phyloP scores from a whole-genome alignment of 2,113 vertebrate genomes.

The Coptodon rendalli region DNA sequence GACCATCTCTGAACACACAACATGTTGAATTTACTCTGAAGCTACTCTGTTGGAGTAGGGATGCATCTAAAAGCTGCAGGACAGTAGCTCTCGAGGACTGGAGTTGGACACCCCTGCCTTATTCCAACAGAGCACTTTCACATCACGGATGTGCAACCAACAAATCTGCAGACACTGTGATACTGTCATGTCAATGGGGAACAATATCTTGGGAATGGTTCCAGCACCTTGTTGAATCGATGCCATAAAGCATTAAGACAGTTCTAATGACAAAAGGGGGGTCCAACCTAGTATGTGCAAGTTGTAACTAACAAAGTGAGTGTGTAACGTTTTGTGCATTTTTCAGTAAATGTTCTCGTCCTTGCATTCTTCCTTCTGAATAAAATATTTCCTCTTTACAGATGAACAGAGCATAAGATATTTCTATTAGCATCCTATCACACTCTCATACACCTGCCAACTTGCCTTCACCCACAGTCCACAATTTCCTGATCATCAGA shows the following conservation, averaged over 20 bases:
- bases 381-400: not conserved
- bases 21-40: not conserved
- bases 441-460: not conserved
- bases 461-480: not conserved
- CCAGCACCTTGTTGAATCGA: not conserved
- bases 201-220: not conserved
- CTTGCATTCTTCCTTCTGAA: not conserved
- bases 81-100: not conserved
- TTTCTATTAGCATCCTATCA: not conserved
- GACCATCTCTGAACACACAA: not conserved
- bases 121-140: not conserved
- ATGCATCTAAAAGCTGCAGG: not conserved
- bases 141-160: not conserved
- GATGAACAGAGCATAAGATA: not conserved
- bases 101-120: not conserved
- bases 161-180: not conserved
- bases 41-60: not conserved
- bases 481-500: slow-evolving; percentile 18
- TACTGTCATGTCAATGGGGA: not conserved
- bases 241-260: not conserved
- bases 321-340: not conserved
- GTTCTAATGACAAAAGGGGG: not conserved
- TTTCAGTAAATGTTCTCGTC: not conserved
- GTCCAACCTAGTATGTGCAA: not conserved
- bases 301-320: not conserved